These are phyloP conservation scores for Sciurus niger DNA, from an alignment of 2,113 vertebrate species.

Conservation along the genomic window DNA sequence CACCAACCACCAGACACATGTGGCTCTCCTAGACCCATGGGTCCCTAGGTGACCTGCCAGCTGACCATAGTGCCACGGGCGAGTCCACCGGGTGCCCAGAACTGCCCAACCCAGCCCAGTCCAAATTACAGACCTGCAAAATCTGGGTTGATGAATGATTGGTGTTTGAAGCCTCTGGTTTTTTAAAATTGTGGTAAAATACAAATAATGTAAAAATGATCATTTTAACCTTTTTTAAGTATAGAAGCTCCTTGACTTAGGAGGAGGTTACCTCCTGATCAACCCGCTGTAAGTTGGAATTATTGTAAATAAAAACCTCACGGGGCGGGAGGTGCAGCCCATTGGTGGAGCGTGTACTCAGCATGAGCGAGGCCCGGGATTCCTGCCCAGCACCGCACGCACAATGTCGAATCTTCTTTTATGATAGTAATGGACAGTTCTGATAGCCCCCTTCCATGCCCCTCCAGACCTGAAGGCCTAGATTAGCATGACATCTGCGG, in stretches of 20 bases:
- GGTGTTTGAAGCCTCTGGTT: not conserved
- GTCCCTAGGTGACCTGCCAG: not conserved
- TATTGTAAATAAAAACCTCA: not conserved
- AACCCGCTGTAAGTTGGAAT: not conserved
- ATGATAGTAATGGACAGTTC: not conserved
- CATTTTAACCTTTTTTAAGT: not conserved
- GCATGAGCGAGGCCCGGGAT: not conserved
- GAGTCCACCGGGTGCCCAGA: not conserved
- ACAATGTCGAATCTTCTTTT: not conserved
- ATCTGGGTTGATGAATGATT: not conserved
- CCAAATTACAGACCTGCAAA: not conserved
- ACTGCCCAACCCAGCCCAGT: not conserved
- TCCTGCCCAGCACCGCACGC: not conserved
- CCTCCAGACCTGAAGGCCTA: not conserved
- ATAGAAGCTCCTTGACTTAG: not conserved
- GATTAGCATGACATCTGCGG: not conserved
- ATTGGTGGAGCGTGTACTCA: not conserved
- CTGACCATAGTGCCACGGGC: not conserved
- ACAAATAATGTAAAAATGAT: not conserved
- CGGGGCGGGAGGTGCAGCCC: not conserved
- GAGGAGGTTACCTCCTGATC: not conserved
- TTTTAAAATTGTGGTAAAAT: not conserved
- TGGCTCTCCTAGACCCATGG: not conserved
- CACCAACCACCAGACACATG: not conserved
- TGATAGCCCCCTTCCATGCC: not conserved